Evolutionary conservation across 2,113 vertebrate genomes (phyloP).

Genomic region (Naja naja): DNA sequence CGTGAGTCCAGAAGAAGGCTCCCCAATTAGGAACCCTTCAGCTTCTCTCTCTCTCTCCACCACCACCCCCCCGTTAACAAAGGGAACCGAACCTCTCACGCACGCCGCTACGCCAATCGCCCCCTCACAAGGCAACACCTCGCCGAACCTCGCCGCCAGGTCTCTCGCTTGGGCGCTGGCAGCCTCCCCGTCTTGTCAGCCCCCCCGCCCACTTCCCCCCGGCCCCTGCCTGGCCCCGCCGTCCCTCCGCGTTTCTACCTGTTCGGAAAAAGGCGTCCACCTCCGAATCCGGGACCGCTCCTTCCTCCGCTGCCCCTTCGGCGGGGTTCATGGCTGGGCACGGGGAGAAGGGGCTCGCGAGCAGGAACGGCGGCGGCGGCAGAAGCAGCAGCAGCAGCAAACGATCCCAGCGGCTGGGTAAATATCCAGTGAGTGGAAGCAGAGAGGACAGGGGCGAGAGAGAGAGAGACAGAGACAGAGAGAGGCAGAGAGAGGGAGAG

Average conservation of each 20-base stretch:
- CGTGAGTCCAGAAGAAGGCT: not conserved
- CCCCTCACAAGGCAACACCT: not conserved
- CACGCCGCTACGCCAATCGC: not conserved
- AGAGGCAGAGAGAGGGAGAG: slow-evolving; percentile 28
- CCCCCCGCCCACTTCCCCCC: slow-evolving; percentile 4
- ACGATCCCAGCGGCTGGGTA: slow-evolving; percentile 57
- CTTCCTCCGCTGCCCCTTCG: slow-evolving; percentile 81
- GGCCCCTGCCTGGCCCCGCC: slow-evolving; percentile 17
- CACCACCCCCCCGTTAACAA: slow-evolving; percentile 15
- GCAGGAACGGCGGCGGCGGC: not conserved
- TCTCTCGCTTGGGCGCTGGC: slow-evolving; percentile 25
- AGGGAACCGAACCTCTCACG: slow-evolving; percentile 32
- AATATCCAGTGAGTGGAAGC: slow-evolving; percentile 62
- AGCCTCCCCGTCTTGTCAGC: not conserved
- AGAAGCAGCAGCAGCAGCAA: slow-evolving; percentile 5
- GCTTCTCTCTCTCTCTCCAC: no score
- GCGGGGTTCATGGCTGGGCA: slow-evolving; percentile 78
- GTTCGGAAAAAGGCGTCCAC: slow-evolving; percentile 87
- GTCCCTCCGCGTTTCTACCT: slow-evolving; percentile 69
- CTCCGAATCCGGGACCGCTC: slow-evolving; percentile 80
- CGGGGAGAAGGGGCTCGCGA: slow-evolving; percentile 5
- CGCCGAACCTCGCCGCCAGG: slow-evolving; percentile 37
- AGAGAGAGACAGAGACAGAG: slow-evolving; percentile 44
- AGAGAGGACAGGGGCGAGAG: slow-evolving; percentile 47
- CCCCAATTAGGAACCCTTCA: not conserved